Evolutionary conservation across 2,797 vertebrate species (phyloP).

Genomic region (Darevskia mixta): DNA sequence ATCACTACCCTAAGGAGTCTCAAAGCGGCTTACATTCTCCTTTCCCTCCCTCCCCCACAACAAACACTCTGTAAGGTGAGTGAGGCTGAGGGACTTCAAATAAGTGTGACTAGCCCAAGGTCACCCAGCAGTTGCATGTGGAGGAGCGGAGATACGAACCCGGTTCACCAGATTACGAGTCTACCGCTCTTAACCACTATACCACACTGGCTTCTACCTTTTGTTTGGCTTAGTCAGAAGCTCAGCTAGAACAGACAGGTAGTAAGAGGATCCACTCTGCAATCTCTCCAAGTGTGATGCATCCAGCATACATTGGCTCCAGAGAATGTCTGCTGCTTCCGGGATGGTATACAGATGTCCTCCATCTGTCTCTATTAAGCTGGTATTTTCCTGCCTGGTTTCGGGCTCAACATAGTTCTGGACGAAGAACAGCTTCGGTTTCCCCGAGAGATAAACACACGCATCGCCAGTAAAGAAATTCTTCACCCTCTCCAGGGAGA

Average conservation of each 20-base stretch:
- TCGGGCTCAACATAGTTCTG: slow-evolving; percentile 84
- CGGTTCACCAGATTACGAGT: too few relatives aligned
- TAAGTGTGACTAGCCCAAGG: too few relatives aligned
- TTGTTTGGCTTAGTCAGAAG: slow-evolving; percentile 76
- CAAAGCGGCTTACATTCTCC: too few relatives aligned
- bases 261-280: slow-evolving; percentile 76
- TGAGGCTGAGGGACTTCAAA: too few relatives aligned
- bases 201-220: slow-evolving; percentile 68
- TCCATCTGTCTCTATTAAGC: slow-evolving; percentile 82
- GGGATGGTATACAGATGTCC: slow-evolving; percentile 75
- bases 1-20: too few relatives aligned
- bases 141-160: too few relatives aligned
- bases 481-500: slow-evolving; percentile 80
- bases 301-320: slow-evolving; percentile 89
- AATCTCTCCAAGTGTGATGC: slow-evolving; percentile 74
- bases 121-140: too few relatives aligned
- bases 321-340: slow-evolving; percentile 88
- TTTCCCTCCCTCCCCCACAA: too few relatives aligned
- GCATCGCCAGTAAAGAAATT: slow-evolving; percentile 80
- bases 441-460: slow-evolving; percentile 86
- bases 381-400: slow-evolving; percentile 37
- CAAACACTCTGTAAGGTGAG: too few relatives aligned
- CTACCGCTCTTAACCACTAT: too few relatives aligned
- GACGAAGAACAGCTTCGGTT: slow-evolving; percentile 96
- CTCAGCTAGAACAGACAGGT: slow-evolving; percentile 82